Conservation (phyloP, 2,888 invertebrate species). For the Drosophila phalerata region DNA sequence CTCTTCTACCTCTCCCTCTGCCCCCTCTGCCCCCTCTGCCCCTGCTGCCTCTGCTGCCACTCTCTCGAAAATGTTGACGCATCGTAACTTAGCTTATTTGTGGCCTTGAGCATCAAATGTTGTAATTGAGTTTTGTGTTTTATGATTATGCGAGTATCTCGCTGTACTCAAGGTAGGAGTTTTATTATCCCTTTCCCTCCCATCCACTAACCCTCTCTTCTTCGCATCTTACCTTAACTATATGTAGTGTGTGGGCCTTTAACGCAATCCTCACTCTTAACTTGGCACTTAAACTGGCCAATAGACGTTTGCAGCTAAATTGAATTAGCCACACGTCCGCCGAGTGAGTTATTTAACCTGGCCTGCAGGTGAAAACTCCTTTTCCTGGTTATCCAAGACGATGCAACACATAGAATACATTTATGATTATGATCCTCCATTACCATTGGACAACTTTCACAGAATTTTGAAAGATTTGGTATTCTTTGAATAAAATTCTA, state of each 20-base stretch:
- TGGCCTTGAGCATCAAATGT: conserved; percentile 79
- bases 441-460: conserved; percentile 12
- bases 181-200: conserved; percentile 61
- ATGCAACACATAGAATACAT: not conserved
- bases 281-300: conserved; percentile 53
- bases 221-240: conserved; percentile 1
- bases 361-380: conserved; percentile 25
- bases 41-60: not conserved
- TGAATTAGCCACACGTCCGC: conserved; percentile 47
- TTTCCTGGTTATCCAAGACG: conserved; percentile 21
- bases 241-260: conserved; percentile 49
- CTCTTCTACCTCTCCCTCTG: conserved; percentile 6
- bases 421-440: conserved; percentile 8
- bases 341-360: conserved; percentile 44
- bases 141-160: conserved; percentile 60
- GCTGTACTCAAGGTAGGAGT: conserved; percentile 36
- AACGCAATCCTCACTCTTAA: conserved; percentile 41
- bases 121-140: conserved; percentile 80
- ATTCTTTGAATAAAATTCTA: too few relatives aligned
- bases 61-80: conserved; percentile 71
- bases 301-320: conserved; percentile 51
- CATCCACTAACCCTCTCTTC: not conserved
- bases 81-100: conserved; percentile 80
- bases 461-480: not conserved
- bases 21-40: not conserved